phyloP scores from a whole-genome alignment of 2,113 vertebrate species.

The Hippopotamus amphibius region DNA sequence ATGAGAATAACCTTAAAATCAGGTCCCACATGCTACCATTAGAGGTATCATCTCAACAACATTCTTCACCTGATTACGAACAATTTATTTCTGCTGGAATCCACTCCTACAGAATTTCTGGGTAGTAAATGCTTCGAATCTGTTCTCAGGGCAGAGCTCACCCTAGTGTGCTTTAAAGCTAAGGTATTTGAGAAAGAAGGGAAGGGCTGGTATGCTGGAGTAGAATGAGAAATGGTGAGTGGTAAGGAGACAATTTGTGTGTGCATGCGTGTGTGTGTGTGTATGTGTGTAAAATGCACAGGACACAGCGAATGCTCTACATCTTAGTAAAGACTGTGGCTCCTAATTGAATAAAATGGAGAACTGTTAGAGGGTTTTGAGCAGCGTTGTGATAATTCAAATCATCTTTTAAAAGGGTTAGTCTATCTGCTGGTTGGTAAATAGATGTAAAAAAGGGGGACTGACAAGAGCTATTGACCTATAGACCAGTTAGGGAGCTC shows the following conservation, averaged over 20 bases:
- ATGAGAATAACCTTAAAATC: neutral
- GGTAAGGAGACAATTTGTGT: rapidly evolving
- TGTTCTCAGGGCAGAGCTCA: neutral
- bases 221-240: neutral
- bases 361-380: neutral
- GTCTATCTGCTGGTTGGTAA: neutral
- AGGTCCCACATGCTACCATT: neutral
- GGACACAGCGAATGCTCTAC: neutral
- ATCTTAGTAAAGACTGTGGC: neutral
- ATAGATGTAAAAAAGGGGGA: neutral
- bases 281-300: neutral
- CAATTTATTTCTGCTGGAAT: neutral
- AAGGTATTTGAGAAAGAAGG: neutral
- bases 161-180: neutral
- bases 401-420: neutral
- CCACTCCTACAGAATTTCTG: neutral
- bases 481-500: neutral
- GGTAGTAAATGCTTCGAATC: neutral
- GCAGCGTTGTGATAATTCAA: neutral
- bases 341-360: neutral
- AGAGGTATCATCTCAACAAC: neutral
- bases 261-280: neutral
- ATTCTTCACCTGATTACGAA: neutral
- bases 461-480: neutral
- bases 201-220: neutral